Evolutionary conservation across 2,113 vertebrate genomes (phyloP), one percentile per base, ranked within the genome.

Genomic region (Hylia prasina): DNA sequence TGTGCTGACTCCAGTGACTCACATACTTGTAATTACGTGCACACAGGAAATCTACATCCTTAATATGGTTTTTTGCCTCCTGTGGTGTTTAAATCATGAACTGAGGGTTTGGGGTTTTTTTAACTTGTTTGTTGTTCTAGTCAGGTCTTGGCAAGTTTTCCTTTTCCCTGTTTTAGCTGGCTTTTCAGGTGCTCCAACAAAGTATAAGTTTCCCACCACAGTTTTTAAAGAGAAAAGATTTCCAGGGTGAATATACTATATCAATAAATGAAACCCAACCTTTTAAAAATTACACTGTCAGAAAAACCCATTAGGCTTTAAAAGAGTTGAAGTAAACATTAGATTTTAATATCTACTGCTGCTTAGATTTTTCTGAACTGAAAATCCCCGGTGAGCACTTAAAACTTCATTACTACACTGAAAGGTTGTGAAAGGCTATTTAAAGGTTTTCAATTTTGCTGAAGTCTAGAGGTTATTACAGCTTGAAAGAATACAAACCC

Each of bases 381-480:
- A 95, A 98, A 98, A 97, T 98, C 98, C 97, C 98, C 27, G 90
- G 97, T 95, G 98, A 98, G 97, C 98, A 97, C 97, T 98, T 98
- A 98, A 98, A 98, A 98, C 98, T 98, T 98, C 98, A 98, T 98
- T 98, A 98, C 96, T 96, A 96, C 94, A 75, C 90, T 97, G 96
- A 98, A 98, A 98, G 98, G 97, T 97, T 98, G 98, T 98, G 98
- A 98, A 98, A 98, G 98, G 97, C 97, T 98, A 98, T 98, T 98
- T 98, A 98, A 98, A 98, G 98, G 97, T 98, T 98, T 98, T 98
- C 98, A 98, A 98, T 98, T 98, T 98, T 98, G 97, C 94, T 97
- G 97, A 97, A 98, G 98, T 98, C 97, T 98, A 98, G 98, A 98
- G 97, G 97, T 98, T 98, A 98, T 98, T 98, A 98, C 96, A 97